Percentiles rank a stretch among this genome's conserved stretches.
phyloP scores from a whole-genome alignment of 2,113 vertebrate genomes.

The Trachemys scripta region DNA sequence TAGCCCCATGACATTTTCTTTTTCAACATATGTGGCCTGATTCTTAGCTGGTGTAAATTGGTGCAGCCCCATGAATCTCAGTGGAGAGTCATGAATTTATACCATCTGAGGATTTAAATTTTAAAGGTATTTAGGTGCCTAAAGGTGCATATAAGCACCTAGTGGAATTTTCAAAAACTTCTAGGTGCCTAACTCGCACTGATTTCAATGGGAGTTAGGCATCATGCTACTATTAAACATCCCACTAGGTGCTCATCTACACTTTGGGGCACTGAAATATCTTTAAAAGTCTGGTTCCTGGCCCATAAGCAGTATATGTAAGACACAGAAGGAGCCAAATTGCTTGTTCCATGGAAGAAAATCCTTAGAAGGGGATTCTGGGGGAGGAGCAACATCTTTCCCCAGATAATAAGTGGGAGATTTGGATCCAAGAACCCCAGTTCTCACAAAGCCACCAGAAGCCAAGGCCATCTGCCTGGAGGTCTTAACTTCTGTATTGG shows the following conservation, averaged over 20 bases:
- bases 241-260: background rate
- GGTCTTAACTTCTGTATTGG: background rate
- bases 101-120: background rate
- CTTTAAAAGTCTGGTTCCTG: background rate
- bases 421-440: background rate
- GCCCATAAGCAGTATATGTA: background rate
- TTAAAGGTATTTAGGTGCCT: background rate
- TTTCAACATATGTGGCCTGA: background rate
- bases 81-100: background rate
- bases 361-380: background rate
- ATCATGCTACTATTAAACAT: background rate
- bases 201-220: background rate
- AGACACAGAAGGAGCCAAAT: background rate
- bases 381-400: background rate
- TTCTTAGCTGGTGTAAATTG: background rate
- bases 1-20: slow-evolving; percentile 11
- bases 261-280: background rate
- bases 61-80: background rate
- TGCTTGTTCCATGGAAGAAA: background rate
- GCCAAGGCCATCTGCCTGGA: background rate
- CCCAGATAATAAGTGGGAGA: accelerated
- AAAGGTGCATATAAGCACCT: background rate
- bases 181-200: background rate
- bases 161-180: background rate
- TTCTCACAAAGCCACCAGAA: accelerated